Percentiles rank a stretch among this genome's conserved stretches.
phyloP scores from a whole-genome alignment of 2,113 vertebrate genomes.

The Leuciscus idus region DNA sequence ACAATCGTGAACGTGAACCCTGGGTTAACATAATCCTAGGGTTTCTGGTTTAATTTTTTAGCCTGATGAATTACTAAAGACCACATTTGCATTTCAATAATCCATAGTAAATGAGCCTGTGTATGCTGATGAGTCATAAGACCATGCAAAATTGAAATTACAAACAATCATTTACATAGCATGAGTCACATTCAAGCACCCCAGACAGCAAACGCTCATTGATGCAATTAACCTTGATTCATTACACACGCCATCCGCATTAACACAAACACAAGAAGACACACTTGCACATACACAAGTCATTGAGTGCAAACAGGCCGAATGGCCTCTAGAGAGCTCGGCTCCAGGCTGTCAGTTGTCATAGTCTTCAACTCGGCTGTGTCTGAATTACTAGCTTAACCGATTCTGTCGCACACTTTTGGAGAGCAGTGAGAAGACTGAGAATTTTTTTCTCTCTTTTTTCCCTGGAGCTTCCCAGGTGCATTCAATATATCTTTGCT shows the following conservation, averaged over 20 bases:
- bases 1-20: not conserved
- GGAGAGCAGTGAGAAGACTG: not conserved
- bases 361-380: slow-evolving; percentile 46
- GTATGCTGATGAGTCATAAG: not conserved
- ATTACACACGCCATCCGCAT: not conserved
- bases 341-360: slow-evolving; percentile 57
- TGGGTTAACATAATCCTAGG: not conserved
- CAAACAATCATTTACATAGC: not conserved
- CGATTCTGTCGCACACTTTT: not conserved
- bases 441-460: not conserved
- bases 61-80: not conserved
- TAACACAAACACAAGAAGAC: slow-evolving; percentile 16
- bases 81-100: not conserved
- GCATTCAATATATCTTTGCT: not conserved
- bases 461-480: not conserved
- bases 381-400: slow-evolving; percentile 39
- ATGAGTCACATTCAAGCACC: slow-evolving; percentile 11
- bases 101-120: not conserved
- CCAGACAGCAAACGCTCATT: not conserved
- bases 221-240: slow-evolving; percentile 32
- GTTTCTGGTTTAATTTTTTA: not conserved
- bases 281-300: not conserved
- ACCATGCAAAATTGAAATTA: not conserved
- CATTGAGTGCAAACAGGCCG: slow-evolving; percentile 16
- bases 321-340: slow-evolving; percentile 44